Conservation (phyloP, 2,113 vertebrate species). For the Setophaga kirtlandii region DNA sequence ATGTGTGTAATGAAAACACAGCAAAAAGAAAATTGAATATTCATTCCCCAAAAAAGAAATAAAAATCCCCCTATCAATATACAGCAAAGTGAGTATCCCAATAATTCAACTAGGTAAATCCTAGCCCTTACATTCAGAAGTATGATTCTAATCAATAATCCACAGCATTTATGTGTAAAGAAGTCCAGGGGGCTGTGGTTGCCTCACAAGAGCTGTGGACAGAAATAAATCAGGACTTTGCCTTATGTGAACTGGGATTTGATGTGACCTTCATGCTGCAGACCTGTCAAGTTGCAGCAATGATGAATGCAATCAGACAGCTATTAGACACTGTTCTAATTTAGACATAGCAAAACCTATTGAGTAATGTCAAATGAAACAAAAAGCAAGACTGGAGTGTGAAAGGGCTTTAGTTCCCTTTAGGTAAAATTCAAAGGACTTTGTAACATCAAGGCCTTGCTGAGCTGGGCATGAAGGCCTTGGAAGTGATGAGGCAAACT, state of each 20-base stretch:
- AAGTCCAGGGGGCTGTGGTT: not conserved
- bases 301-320: slow-evolving; percentile 69
- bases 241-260: slow-evolving; percentile 58
- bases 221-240: slow-evolving; percentile 49
- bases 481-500: slow-evolving; percentile 22
- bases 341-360: slow-evolving; percentile 52
- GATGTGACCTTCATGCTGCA: slow-evolving; percentile 59
- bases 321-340: slow-evolving; percentile 66
- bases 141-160: not conserved
- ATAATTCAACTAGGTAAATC: not conserved
- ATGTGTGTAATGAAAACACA: not conserved
- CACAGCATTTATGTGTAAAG: not conserved
- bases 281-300: slow-evolving; percentile 43
- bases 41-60: not conserved
- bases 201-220: not conserved
- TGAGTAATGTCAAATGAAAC: slow-evolving; percentile 59
- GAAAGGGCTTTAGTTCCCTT: slow-evolving; percentile 53
- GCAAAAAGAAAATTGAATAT: not conserved
- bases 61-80: fast-evolving
- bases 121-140: not conserved
- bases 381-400: slow-evolving; percentile 47
- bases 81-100: not conserved
- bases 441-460: slow-evolving; percentile 41
- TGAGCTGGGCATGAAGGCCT: slow-evolving; percentile 2
- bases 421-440: slow-evolving; percentile 58